Evolutionary conservation across 2,888 invertebrate genomes (phyloP).

Genomic region (Protodeltote pygarga): DNA sequence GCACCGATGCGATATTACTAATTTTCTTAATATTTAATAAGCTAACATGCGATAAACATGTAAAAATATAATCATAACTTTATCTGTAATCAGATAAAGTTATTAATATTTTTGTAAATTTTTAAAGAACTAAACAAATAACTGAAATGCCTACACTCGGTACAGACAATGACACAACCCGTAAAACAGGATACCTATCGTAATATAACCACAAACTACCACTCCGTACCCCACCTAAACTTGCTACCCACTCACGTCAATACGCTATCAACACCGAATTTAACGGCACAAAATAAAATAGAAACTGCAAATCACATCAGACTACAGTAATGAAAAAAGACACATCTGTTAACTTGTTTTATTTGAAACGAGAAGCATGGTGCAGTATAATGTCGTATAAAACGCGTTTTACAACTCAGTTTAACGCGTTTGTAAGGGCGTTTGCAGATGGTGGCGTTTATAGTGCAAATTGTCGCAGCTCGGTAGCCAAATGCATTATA

Average conservation of each 20-base stretch:
- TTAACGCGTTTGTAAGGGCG: constrained; percentile 52
- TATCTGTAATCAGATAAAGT: too few relatives aligned
- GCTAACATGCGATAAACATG: too few relatives aligned
- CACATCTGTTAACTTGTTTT: constrained; percentile 47
- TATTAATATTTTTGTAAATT: too few relatives aligned
- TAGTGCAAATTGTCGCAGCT: not conserved
- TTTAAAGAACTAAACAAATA: too few relatives aligned
- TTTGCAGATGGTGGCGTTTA: constrained; percentile 7
- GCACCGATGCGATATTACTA: too few relatives aligned
- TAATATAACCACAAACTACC: not conserved
- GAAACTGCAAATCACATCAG: constrained; percentile 49
- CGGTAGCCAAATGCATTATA: not conserved
- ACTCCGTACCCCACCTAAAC: not conserved
- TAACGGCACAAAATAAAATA: constrained; percentile 44
- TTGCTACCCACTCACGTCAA: constrained; percentile 1
- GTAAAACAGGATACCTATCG: too few relatives aligned
- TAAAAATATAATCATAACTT: too few relatives aligned
- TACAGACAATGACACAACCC: too few relatives aligned
- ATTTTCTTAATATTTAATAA: too few relatives aligned
- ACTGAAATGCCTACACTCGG: too few relatives aligned
- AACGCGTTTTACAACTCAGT: constrained; percentile 60
- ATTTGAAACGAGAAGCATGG: constrained; percentile 54
- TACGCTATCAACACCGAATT: constrained; percentile 27
- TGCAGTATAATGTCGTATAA: constrained; percentile 53
- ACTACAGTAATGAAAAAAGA: constrained; percentile 47